Evolutionary conservation across 2,113 vertebrate genomes (phyloP).

Genomic region (Neodon shergylaensis): DNA sequence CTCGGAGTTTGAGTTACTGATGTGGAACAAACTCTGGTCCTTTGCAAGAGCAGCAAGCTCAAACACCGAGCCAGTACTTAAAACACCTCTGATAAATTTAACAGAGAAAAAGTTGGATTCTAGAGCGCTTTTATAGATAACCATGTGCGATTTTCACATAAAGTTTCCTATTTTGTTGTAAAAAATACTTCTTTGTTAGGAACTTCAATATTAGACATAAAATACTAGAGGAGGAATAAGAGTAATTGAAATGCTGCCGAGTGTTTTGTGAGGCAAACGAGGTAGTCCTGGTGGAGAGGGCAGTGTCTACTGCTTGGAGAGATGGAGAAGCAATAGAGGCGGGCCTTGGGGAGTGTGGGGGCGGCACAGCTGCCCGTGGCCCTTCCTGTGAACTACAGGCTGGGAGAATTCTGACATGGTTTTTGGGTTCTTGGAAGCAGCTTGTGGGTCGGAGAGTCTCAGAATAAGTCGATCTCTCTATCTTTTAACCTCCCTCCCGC

Average conservation of each 20-base stretch:
- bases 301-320: background rate
- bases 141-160: background rate
- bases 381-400: background rate
- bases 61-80: background rate
- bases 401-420: background rate
- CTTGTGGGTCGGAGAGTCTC: background rate
- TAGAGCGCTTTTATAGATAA: background rate
- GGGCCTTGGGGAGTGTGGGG: too few relatives aligned
- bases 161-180: background rate
- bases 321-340: background rate
- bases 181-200: background rate
- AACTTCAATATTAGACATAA: background rate
- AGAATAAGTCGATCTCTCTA: background rate
- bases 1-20: background rate
- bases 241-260: background rate
- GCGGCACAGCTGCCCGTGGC: too few relatives aligned
- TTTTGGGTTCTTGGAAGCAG: background rate
- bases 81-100: slow-evolving; percentile 27
- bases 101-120: background rate
- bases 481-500: background rate
- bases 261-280: background rate
- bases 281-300: background rate
- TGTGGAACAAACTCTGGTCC: background rate
- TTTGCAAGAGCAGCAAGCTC: background rate
- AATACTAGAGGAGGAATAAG: background rate